Percentiles rank a stretch among this genome's conserved stretches.
Conservation (phyloP, 2,797 vertebrate species). For the Chrysocyon brachyurus region DNA sequence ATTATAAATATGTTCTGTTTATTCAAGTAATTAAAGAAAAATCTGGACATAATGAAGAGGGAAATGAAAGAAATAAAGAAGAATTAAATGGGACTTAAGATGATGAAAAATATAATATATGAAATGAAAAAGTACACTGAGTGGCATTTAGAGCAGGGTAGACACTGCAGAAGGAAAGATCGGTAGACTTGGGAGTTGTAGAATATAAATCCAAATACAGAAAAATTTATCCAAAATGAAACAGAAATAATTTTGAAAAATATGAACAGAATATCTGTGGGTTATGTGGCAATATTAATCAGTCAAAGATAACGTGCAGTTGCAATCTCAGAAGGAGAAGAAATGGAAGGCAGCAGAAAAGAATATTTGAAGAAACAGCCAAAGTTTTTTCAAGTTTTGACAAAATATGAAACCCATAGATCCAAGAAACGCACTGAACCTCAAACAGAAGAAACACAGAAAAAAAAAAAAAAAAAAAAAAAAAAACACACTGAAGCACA, state of each 20-base stretch:
- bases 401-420: background rate
- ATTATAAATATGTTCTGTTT: background rate
- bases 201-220: background rate
- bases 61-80: background rate
- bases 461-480: background rate
- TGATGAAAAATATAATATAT: background rate
- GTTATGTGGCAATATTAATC: background rate
- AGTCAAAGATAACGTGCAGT: background rate
- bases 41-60: background rate
- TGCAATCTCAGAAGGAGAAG: background rate
- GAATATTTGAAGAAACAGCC: background rate
- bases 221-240: background rate
- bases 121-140: background rate
- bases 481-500: background rate
- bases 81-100: background rate
- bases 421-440: constrained; percentile 8
- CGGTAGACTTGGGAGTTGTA: background rate
- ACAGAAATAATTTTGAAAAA: background rate
- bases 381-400: constrained; percentile 20
- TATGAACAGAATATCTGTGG: background rate
- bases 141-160: background rate
- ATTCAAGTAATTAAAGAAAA: constrained; percentile 2
- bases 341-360: background rate
- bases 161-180: background rate
- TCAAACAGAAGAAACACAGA: background rate